Evolutionary conservation across 2,888 invertebrate species (phyloP), one percentile per base, ranked within the genome.

Genomic region (Tyria jacobaeae): DNA sequence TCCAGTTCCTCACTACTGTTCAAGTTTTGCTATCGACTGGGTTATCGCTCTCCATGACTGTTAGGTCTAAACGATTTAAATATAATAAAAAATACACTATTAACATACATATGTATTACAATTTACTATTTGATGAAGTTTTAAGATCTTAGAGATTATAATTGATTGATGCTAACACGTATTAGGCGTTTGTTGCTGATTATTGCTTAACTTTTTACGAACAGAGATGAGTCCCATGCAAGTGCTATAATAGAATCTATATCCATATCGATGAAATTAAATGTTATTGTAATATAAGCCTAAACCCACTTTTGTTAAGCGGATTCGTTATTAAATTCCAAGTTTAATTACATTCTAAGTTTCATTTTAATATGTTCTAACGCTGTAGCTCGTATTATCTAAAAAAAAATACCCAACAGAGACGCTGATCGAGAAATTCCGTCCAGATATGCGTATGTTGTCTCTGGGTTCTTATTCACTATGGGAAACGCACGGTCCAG

Each of bases 371-470:
- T 6, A 2, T 31, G 27, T 31, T n/a, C n/a, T 2, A 44, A 21
- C 17, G 1, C 21, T 44, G 10, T 44, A 31, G 7, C 14, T 27
- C 31, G 31, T 41, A 9, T 17, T 44, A 55, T 0, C 2, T 1
- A 12, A 44, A n/a, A 41, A 44, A 17, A 6, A 56, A 14, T 53
- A 35, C 31, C 24, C 24, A 12, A 48, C 87, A 95, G 95, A 98
- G 88, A 99, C 99, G 10, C 95, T 99, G 73, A 98, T 99, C 79
- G 99, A 99, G 94, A 99, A 99, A 94, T 99, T 99, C 94, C 97
- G 99, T 84, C 99, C 99, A 24, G 99, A 99, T 94, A 99, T 99
- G 98, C 96, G 99, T 74, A 99, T 99, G 99, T 85, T 96, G 69
- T 96, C 96, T 21, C 95, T 96, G 68, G 96, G 96, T 64, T 96